Conservation (phyloP, 1,140 invertebrate genomes). For the Hypsibius dujardini region DNA sequence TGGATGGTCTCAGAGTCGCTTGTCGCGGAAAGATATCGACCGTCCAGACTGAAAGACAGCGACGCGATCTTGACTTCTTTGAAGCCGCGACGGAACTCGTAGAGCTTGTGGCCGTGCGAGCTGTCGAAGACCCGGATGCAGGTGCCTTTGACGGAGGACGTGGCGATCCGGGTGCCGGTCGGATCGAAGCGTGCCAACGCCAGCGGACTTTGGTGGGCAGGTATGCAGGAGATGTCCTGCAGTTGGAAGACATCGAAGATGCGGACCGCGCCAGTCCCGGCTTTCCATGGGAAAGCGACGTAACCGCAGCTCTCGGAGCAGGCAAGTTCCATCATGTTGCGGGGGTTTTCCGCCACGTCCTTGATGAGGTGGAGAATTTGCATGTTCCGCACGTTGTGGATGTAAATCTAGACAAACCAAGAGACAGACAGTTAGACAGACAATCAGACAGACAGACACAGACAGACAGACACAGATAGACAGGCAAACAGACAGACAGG, state of each 20-base stretch:
- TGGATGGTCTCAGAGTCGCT: not conserved
- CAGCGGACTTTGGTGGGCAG: not conserved
- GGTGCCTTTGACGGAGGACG: constrained; percentile 6
- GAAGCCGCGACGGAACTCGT: constrained; percentile 7
- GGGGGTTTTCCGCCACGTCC: not conserved
- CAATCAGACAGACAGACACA: not conserved
- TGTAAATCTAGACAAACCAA: constrained; percentile 8
- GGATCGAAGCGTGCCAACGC: not conserved
- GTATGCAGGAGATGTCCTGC: constrained; percentile 2
- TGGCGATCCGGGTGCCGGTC: constrained; percentile 11
- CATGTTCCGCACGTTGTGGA: constrained; percentile 17
- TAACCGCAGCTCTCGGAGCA: not conserved
- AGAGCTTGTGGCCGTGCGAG: not conserved
- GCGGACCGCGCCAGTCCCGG: not conserved
- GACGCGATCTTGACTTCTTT: not conserved
- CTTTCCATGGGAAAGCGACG: not conserved
- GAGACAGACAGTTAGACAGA: not conserved
- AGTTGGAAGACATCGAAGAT: constrained; percentile 16
- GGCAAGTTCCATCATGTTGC: constrained; percentile 10
- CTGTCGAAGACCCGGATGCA: constrained; percentile 16
- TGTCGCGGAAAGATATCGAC: not conserved
- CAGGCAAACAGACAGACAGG: not conserved
- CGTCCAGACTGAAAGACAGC: constrained; percentile 2
- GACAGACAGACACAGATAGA: not conserved
- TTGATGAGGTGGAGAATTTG: constrained; percentile 1